phyloP scores from a whole-genome alignment of 37 sponge, comb jelly and placozoan genomes.

The Beroe ovata region DNA sequence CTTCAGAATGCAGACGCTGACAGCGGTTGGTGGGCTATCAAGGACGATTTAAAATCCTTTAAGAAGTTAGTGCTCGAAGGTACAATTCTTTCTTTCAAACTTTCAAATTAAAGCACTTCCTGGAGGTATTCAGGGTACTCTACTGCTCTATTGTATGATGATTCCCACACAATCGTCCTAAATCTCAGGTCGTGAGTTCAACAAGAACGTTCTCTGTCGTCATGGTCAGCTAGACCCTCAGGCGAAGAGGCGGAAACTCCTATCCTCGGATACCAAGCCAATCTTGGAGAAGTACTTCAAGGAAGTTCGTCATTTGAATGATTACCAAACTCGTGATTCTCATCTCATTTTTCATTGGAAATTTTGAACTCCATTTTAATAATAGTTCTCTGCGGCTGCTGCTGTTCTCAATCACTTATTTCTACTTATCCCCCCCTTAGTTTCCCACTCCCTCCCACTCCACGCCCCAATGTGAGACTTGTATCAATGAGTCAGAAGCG shows the following conservation, averaged over 20 bases:
- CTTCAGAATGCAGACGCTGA: not conserved
- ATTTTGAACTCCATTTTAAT: too few species aligned
- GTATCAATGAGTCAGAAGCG: not conserved
- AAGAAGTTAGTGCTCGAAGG: not conserved
- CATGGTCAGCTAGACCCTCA: not conserved
- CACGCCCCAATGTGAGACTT: not conserved
- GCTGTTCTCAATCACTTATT: too few species aligned
- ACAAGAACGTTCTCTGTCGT: not conserved
- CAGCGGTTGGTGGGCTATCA: slow-evolving; percentile 1
- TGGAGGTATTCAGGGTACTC: too few species aligned
- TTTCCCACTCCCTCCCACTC: not conserved
- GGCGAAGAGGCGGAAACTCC: not conserved
- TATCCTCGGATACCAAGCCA: not conserved
- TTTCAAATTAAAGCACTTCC: too few species aligned
- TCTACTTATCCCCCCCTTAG: slow-evolving; percentile 7
- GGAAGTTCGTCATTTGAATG: not conserved
- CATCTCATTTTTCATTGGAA: too few species aligned
- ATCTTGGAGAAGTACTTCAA: not conserved
- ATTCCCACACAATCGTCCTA: not conserved
- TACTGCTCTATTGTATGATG: too few species aligned
- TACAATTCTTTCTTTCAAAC: too few species aligned
- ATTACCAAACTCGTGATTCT: too few species aligned
- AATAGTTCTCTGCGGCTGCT: too few species aligned
- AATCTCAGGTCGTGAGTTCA: slow-evolving; percentile 4
- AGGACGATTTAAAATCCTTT: slow-evolving; percentile 14